phyloP scores from a whole-genome alignment of 2,113 vertebrate genomes.

The Uria aalge region DNA sequence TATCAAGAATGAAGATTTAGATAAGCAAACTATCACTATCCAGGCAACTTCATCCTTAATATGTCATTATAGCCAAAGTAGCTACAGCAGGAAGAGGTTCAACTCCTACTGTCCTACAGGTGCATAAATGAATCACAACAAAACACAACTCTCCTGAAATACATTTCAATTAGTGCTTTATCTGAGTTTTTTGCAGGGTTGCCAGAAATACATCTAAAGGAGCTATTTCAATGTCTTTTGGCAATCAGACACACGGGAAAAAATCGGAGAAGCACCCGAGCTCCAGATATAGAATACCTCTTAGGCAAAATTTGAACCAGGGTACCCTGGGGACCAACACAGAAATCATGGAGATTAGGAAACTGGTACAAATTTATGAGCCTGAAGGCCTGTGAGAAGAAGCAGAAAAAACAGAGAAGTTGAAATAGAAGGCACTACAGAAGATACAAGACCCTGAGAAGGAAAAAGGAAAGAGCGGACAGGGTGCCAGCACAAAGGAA shows the following conservation, averaged over 20 bases:
- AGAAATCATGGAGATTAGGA: background rate
- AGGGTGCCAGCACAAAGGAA: background rate
- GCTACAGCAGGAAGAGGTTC: background rate
- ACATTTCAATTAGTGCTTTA: background rate
- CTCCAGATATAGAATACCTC: background rate
- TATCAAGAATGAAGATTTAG: background rate
- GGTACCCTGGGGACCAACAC: background rate
- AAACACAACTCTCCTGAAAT: background rate
- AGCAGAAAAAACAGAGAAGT: background rate
- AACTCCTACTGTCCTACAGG: background rate
- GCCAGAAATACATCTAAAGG: background rate
- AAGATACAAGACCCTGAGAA: background rate
- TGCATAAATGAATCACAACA: background rate
- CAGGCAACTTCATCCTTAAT: background rate
- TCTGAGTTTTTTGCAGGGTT: background rate
- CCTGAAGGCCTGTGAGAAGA: background rate
- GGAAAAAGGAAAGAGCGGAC: background rate
- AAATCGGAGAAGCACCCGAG: background rate
- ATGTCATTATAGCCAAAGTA: background rate
- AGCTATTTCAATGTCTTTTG: background rate
- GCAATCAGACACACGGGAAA: background rate
- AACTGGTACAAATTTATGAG: background rate
- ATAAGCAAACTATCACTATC: background rate
- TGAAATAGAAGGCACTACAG: background rate
- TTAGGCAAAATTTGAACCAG: background rate